These are phyloP conservation scores for Simalia tracyae DNA, from an alignment of 2,797 vertebrate species.

Conservation along the genomic window DNA sequence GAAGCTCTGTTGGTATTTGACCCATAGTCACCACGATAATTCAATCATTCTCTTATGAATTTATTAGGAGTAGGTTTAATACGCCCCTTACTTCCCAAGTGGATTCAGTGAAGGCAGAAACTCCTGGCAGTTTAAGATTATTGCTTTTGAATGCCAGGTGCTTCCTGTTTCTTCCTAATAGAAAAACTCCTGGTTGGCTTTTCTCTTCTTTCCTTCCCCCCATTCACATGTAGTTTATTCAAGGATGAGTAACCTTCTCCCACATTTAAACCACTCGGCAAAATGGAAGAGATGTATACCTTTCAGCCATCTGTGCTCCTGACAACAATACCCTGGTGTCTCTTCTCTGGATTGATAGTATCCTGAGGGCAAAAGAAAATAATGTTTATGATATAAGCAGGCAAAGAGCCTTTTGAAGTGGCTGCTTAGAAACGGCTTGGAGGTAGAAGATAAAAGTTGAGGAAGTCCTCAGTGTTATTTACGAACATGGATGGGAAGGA, in stretches of 20 bases:
- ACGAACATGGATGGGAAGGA: not conserved
- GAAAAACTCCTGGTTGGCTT: conserved; percentile 35
- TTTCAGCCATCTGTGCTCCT: conserved; percentile 52
- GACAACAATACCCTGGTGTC: conserved; percentile 42
- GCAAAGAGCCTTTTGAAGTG: conserved; percentile 53
- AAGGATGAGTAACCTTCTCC: conserved; percentile 35
- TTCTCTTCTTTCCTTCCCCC: not conserved
- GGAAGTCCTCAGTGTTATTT: conserved; percentile 25
- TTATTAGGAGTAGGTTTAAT: conserved; percentile 24
- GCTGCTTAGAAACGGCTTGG: conserved; percentile 44
- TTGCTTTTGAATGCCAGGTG: conserved; percentile 48
- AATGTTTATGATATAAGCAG: conserved; percentile 48
- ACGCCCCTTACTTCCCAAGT: conserved; percentile 31
- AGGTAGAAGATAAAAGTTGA: conserved; percentile 40
- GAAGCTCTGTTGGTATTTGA: not conserved
- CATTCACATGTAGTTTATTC: conserved; percentile 42
- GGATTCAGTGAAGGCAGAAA: conserved; percentile 29
- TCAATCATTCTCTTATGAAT: not conserved
- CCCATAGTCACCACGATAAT: not conserved
- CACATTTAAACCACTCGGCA: conserved; percentile 42
- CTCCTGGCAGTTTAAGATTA: conserved; percentile 44
- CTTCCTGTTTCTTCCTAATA: conserved; percentile 36
- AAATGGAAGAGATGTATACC: conserved; percentile 34
- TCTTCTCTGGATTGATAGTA: conserved; percentile 33
- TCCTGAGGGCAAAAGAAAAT: conserved; percentile 58